A percentile compares a stretch with the other conserved stretches of the same genome.
Conservation (phyloP, 1,140 invertebrate species). For the Kradibia gibbosae region DNA sequence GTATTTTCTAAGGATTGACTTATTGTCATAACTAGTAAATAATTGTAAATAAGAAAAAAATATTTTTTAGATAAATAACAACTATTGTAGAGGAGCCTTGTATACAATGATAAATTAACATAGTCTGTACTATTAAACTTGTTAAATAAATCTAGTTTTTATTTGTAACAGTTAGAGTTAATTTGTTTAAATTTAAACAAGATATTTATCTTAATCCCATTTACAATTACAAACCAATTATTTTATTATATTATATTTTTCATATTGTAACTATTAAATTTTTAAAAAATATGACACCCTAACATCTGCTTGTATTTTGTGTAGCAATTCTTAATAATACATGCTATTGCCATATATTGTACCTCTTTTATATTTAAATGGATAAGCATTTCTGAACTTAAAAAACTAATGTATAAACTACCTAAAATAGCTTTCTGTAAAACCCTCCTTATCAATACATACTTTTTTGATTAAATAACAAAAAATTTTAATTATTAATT, state of each 20-base stretch:
- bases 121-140: constrained; percentile 40
- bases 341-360: not conserved
- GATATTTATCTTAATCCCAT: not conserved
- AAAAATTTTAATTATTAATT: not conserved
- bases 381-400: no score
- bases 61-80: constrained; percentile 43
- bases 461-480: not conserved
- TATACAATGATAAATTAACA: constrained; percentile 26
- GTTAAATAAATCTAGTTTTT: constrained; percentile 42
- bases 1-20: constrained; percentile 34
- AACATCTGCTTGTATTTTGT: no score
- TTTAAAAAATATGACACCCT: not conserved
- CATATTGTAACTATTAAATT: not conserved
- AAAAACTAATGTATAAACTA: no score
- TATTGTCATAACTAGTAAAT: constrained; percentile 23
- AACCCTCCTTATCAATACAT: no score
- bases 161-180: constrained; percentile 15
- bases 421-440: no score
- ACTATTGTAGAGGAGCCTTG: constrained; percentile 37
- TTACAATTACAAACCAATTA: no score
- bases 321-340: not conserved
- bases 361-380: no score
- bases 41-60: constrained; percentile 46
- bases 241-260: not conserved
- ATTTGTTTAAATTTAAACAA: constrained; percentile 4